Evolutionary conservation across 2,888 invertebrate species (phyloP).

Genomic region (Glomeris marginata): DNA sequence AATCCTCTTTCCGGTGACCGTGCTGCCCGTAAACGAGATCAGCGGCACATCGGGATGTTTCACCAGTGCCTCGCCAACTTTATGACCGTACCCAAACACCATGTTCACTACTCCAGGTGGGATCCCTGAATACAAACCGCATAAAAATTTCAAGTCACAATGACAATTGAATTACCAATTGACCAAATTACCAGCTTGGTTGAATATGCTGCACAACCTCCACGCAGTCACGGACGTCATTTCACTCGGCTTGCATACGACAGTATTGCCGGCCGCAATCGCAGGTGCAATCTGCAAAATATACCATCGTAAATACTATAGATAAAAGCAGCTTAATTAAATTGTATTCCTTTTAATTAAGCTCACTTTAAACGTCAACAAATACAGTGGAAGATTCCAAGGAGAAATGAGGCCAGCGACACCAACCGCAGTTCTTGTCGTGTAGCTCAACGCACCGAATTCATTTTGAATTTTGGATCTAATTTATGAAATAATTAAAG

Average conservation of each 20-base stretch:
- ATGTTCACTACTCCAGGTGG: constrained; percentile 39
- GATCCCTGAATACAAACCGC: constrained; percentile 29
- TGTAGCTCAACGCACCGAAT: constrained; percentile 32
- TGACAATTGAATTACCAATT: neutral
- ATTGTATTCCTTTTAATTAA: neutral
- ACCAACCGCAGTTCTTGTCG: constrained; percentile 34
- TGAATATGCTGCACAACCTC: constrained; percentile 33
- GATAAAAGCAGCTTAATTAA: neutral
- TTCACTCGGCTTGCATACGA: constrained; percentile 41
- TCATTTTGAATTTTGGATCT: constrained; percentile 4
- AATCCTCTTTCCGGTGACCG: constrained; percentile 32
- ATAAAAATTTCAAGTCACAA: neutral
- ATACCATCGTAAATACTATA: neutral
- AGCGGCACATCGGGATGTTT: constrained; percentile 35
- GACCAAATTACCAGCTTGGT: constrained; percentile 23
- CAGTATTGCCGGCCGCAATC: constrained; percentile 34
- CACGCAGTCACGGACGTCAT: constrained; percentile 39
- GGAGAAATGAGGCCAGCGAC: constrained; percentile 39
- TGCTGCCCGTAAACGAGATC: constrained; percentile 41
- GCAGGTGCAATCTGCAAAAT: constrained; percentile 32
- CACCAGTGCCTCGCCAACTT: constrained; percentile 35
- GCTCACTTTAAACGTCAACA: constrained; percentile 37
- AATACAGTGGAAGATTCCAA: constrained; percentile 41
- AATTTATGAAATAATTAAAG: neutral
- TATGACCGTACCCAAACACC: constrained; percentile 37